phyloP scores from a whole-genome alignment of 2,888 invertebrate species.

The Macropis europaea region DNA sequence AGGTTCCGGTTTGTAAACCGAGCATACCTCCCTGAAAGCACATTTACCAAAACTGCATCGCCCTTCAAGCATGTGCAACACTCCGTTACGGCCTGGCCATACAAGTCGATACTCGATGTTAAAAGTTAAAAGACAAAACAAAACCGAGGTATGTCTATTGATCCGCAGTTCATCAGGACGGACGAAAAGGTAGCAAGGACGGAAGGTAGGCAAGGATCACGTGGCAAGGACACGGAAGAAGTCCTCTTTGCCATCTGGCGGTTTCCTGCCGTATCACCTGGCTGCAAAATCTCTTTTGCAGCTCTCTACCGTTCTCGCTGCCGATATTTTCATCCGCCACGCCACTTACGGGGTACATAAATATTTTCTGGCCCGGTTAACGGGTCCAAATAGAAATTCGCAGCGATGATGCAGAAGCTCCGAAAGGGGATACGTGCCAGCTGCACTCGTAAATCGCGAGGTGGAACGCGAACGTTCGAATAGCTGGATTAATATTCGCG shows the following conservation, averaged over 20 bases:
- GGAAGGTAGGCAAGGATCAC: conserved; percentile 33
- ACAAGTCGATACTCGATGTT: too few species aligned
- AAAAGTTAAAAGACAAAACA: not conserved
- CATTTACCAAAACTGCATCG: too few species aligned
- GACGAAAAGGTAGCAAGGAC: too few species aligned
- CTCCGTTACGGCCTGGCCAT: too few species aligned
- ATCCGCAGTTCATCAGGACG: conserved; percentile 31
- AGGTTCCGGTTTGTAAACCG: too few species aligned
- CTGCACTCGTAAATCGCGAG: conserved; percentile 60
- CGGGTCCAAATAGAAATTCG: conserved; percentile 26
- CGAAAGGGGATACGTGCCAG: conserved; percentile 23
- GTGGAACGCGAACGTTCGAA: conserved; percentile 24
- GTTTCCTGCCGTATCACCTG: conserved; percentile 70
- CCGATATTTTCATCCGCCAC: conserved; percentile 71
- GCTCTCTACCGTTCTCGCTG: conserved; percentile 75
- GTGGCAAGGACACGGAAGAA: conserved; percentile 64
- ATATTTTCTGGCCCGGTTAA: conserved; percentile 20
- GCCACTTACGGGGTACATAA: conserved; percentile 15
- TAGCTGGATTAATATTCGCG: conserved; percentile 58
- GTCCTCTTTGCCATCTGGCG: conserved; percentile 78
- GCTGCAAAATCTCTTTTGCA: conserved; percentile 66
- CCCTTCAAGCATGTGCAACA: too few species aligned
- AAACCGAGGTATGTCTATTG: conserved; percentile 25
- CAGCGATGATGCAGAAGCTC: not conserved
- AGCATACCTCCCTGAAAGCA: too few species aligned